phyloP scores from a whole-genome alignment of 1,140 invertebrate genomes.

The Vollenhovia emeryi region DNA sequence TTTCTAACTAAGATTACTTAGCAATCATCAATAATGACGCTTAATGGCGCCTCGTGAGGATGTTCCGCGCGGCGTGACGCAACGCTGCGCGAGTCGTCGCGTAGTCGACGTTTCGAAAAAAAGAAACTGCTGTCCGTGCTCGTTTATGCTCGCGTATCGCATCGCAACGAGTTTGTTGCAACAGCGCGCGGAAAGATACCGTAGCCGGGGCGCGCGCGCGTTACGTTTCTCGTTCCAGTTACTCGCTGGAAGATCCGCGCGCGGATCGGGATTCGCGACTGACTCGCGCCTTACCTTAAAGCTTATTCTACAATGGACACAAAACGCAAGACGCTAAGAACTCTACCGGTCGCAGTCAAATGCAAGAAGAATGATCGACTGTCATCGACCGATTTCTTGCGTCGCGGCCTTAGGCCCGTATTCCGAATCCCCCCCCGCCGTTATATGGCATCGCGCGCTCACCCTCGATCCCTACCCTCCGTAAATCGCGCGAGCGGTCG shows the following conservation, averaged over 20 bases:
- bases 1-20: neutral
- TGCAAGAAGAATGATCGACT: no score
- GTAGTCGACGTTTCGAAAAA: neutral
- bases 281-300: neutral
- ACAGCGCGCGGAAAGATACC: slow-evolving; percentile 24
- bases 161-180: slow-evolving; percentile 38
- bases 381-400: no score
- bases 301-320: no score
- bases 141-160: slow-evolving; percentile 31
- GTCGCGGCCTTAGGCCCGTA: no score
- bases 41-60: neutral
- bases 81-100: neutral
- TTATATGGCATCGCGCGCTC: neutral
- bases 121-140: slow-evolving; percentile 13
- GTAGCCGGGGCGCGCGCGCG: neutral
- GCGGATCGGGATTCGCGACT: neutral
- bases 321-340: no score
- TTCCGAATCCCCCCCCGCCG: no score
- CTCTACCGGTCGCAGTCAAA: no score
- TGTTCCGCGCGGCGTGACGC: neutral
- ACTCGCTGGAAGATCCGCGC: slow-evolving; percentile 25
- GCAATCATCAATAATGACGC: slow-evolving; percentile 8
- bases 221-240: slow-evolving; percentile 9
- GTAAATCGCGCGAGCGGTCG: neutral
- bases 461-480: slow-evolving; percentile 24